phyloP scores from a whole-genome alignment of 2,888 invertebrate genomes.

The Drosophila meridiana region DNA sequence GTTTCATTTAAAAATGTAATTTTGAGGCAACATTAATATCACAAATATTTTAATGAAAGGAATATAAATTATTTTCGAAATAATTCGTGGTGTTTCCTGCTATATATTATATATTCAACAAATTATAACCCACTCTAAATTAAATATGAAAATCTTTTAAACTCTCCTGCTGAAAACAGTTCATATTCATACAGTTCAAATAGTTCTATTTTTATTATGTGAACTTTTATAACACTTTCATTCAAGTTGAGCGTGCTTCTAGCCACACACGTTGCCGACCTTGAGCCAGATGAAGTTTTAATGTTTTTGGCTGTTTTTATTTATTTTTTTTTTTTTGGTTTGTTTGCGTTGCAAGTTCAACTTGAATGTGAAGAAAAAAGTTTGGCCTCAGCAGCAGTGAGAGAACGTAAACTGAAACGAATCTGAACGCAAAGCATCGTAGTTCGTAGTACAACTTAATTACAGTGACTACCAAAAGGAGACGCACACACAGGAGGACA shows the following conservation, averaged over 20 bases:
- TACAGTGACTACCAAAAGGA: constrained; percentile 63
- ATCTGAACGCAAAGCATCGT: constrained; percentile 39
- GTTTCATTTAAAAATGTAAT: too few species aligned
- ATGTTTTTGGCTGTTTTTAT: not conserved
- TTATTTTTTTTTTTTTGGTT: not conserved
- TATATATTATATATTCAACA: not conserved
- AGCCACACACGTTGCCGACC: constrained; percentile 40
- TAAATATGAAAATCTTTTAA: not conserved
- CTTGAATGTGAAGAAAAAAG: constrained; percentile 34
- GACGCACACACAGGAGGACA: constrained; percentile 35
- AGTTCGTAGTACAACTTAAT: constrained; percentile 78
- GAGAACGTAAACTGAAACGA: constrained; percentile 38
- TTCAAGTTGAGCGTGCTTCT: constrained; percentile 7
- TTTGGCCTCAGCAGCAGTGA: constrained; percentile 6
- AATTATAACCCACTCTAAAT: not conserved
- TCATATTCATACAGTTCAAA: too few species aligned
- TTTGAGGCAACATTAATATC: too few species aligned
- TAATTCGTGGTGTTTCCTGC: too few species aligned
- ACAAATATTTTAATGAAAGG: too few species aligned
- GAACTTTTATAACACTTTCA: constrained; percentile 5
- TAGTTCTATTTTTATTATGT: not conserved
- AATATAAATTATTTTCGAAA: not conserved
- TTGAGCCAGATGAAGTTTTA: constrained; percentile 47
- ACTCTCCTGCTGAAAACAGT: not conserved
- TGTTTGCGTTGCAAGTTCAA: constrained; percentile 47